Evolutionary conservation across 2,888 invertebrate genomes (phyloP), one percentile per base, ranked within the genome.

Genomic region (Phrixothrix hirtus): DNA sequence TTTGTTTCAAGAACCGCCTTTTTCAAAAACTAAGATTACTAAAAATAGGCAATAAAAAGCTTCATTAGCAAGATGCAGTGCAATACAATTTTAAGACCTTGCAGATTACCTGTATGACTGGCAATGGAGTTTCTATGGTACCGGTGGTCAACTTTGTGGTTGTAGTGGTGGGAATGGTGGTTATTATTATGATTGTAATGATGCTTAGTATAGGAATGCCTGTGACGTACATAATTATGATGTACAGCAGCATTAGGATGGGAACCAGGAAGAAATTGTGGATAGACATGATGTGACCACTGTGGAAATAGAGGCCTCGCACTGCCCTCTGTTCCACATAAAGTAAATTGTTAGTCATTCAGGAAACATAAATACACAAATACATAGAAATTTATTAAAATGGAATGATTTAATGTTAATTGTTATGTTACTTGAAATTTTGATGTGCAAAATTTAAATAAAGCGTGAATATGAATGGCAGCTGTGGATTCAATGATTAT

Each of bases 281-380:
- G 92, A 79, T 92, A 92, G 73, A 93, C 92, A 81, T 92, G 92
- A 81, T 92, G 92, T 69, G 92, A 92, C 92, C 93, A 93, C 82
- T 93, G 92, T 67, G 92, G 92, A 79, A 93, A 93, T 76, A 92
- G 83, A 69, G 92, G 92, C 75, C 91, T 84, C 72, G 87, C 84
- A 76, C 87, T 76, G 68, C 76, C 75, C 67, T 76, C 77, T 77
- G 74, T 37, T 30, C 44, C 54, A 49, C 44, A 54, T 34, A 54
- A 48, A 50, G 50, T 50, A 14, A 25, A 42, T 32, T 42, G 45
- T 51, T 52, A 57, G 54, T 59, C 41, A 43, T 36, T 50, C 36
- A 43, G 34, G 11, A 44, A 36, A 36, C 21, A 35, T 9, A 14
- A 13, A 36, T 16, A 27, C 10, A 35, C n/a, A 35, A 15, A 6